Evolutionary conservation across 2,888 invertebrate genomes (phyloP), one percentile per base, ranked within the genome.

Genomic region (Phengaris arion): DNA sequence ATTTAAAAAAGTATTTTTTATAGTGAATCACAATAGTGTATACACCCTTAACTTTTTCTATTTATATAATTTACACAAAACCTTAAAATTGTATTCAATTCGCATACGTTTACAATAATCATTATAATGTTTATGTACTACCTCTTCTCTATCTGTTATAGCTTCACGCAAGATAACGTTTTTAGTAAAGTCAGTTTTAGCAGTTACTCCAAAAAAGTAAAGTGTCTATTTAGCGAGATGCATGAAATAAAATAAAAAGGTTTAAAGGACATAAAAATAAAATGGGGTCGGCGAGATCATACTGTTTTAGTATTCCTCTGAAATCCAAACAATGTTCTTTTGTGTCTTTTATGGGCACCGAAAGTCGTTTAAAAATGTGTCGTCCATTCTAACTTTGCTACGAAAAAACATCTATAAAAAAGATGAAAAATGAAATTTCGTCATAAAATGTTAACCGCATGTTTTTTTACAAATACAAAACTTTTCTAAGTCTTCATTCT

Each of bases 281-380:
- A 59, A 64, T 64, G 64, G 35, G 64, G 64, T 64, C 64, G 35
- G 64, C 64, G 64, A 64, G 64, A 64, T 64, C 64, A 64, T 15
- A 54, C 54, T 54, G 52, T 51, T 52, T 35, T 8, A 15, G 59
- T 51, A 51, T 70, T 70, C 35, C 52, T 52, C 52, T 72, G 54
- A 72, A 72, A 52, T 72, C 12, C 52, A 35, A 54, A 72, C 72
- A 54, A 54, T 54, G 52, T 72, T 22, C 54, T 52, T 72, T 54
- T 54, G 54, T 72, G 72, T 52, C 13, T n/a, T 72, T 72, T 70
- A 48, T 72, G 51, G 52, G 12, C 72, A 52, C 22, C 72, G 35
- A 72, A 72, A 72, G 72, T 72, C 72, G 52, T 72, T 72, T 22
- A 72, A 72, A 72, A 54, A 52, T 15, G 52, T 52, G 22, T 54